Conservation (phyloP, 2,113 vertebrate species). For the Gallinago jamesoni region DNA sequence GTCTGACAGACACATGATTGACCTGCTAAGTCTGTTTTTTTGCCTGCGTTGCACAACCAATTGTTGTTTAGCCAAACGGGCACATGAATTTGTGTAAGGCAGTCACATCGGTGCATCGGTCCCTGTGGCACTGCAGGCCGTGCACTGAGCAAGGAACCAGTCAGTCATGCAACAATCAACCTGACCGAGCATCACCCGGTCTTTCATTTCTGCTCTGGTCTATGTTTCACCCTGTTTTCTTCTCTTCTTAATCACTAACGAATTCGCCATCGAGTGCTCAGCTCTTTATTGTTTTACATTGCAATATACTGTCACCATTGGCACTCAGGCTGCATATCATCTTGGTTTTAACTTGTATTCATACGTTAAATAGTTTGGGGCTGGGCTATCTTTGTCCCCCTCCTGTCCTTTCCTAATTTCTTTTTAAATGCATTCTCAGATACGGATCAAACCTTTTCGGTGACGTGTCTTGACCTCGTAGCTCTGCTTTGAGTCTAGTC, state of each 20-base stretch:
- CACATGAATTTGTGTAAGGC: neutral
- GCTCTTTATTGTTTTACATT: neutral
- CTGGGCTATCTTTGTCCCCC: neutral
- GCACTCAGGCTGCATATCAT: neutral
- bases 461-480: neutral
- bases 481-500: neutral
- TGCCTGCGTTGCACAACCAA: neutral
- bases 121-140: constrained; percentile 29
- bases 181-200: neutral
- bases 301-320: neutral
- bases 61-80: constrained; percentile 1
- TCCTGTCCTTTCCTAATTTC: neutral
- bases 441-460: neutral
- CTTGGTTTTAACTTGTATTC: neutral
- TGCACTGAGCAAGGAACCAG: neutral
- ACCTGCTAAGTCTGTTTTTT: neutral
- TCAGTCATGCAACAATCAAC: constrained; percentile 74
- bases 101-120: neutral
- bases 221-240: neutral
- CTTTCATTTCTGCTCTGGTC: neutral
- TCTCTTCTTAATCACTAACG: neutral
- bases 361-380: neutral
- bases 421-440: neutral
- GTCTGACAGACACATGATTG: neutral
- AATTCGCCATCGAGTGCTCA: neutral